phyloP scores from a whole-genome alignment of 2,113 vertebrate genomes.

The Corythoichthys haematopterus region DNA sequence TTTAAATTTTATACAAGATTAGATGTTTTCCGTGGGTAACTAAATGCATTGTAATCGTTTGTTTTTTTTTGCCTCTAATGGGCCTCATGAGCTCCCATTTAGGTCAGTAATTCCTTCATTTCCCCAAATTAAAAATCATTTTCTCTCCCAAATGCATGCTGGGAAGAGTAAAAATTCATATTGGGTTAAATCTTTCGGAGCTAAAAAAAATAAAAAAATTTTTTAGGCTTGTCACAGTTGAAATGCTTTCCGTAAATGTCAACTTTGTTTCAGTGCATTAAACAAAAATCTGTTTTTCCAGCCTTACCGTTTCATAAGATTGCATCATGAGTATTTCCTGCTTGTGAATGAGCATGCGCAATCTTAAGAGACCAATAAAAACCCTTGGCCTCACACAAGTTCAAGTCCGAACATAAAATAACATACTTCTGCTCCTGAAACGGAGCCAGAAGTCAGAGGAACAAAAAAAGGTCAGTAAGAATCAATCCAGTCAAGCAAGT shows the following conservation, averaged over 20 bases:
- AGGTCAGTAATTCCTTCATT: neutral
- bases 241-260: neutral
- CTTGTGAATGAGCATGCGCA: neutral
- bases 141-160: neutral
- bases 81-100: neutral
- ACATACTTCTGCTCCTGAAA: neutral
- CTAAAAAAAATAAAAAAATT: neutral
- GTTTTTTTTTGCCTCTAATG: no score
- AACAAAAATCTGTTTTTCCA: neutral
- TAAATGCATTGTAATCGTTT: no score
- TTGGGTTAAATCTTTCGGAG: neutral
- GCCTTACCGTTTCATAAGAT: neutral
- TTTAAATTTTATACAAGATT: conserved; percentile 7
- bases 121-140: neutral
- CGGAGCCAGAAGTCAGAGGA: neutral
- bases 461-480: neutral
- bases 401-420: neutral
- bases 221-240: neutral
- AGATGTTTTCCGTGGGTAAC: no score
- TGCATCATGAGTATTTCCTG: neutral
- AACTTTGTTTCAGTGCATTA: neutral
- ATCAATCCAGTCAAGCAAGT: conserved; percentile 3
- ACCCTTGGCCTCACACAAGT: neutral
- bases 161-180: neutral
- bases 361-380: neutral